phyloP scores from a whole-genome alignment of 2,888 invertebrate species.

The Tillus elongatus region DNA sequence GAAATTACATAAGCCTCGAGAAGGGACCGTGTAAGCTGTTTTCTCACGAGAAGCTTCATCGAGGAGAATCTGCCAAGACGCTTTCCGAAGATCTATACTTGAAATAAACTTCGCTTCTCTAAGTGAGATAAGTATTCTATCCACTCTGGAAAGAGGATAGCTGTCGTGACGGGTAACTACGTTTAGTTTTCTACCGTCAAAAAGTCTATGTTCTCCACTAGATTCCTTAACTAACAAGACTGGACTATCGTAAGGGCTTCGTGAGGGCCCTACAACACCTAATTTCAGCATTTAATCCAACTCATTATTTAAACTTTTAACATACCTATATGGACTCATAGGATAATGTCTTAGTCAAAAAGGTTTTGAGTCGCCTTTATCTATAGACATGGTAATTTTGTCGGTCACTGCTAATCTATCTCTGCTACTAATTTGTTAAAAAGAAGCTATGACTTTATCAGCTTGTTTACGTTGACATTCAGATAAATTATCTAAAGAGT shows the following conservation, averaged over 20 bases:
- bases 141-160: constrained; percentile 24
- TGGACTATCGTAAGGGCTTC: constrained; percentile 22
- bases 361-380: constrained; percentile 17
- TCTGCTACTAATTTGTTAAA: too few species aligned
- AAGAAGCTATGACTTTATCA: too few species aligned
- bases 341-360: constrained; percentile 15
- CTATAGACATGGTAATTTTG: constrained; percentile 10
- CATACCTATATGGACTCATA: constrained; percentile 13
- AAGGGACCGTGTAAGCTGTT: too few species aligned
- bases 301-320: constrained; percentile 13
- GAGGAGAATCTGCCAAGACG: constrained; percentile 26
- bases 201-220: constrained; percentile 20
- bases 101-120: constrained; percentile 21
- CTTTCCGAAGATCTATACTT: constrained; percentile 20
- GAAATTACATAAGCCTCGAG: too few species aligned
- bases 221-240: constrained; percentile 23
- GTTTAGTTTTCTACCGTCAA: constrained; percentile 25
- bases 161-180: constrained; percentile 22
- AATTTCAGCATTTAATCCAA: constrained; percentile 15
- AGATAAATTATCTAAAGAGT: too few species aligned
- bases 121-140: constrained; percentile 20
- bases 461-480: too few species aligned
- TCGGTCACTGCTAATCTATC: too few species aligned
- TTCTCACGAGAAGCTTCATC: too few species aligned
- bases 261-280: constrained; percentile 15